Evolutionary conservation across 2,113 vertebrate genomes (phyloP), one percentile per base, ranked within the genome.

Genomic region (Dicrurus megarhynchus): DNA sequence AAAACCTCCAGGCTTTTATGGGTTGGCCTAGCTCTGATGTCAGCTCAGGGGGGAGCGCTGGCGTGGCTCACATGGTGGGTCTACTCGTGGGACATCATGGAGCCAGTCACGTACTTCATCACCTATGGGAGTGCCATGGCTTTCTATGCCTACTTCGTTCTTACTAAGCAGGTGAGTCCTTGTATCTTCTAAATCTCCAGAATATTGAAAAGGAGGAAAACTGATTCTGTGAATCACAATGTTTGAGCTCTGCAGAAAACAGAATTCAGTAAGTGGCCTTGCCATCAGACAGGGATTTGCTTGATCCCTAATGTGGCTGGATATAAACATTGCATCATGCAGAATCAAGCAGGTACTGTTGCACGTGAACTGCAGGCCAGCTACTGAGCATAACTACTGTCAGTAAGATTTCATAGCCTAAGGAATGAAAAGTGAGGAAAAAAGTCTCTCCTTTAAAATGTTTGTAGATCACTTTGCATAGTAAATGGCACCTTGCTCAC

Each of bases 21-120:
- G 99, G 84, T 91, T 4, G 99, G 99, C 49, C 79, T 99, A 95
- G 99, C 99, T 4, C 77, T 99, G 95, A 93, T 99, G 90, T 99
- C 99, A 0, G 91, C 98, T 10, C 99, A 99, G 95, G 99, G 99
- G 1, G 99, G 99, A 16, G 99, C 98, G 0, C 30, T 99, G 98
- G 99, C 98, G 0, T 99, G 99, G 99, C 98, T 99, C 67, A 99
- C 99, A 0, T 99, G 99, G 99, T 99, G 99, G 99, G 99, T 99
- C 47, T 99, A 99, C 73, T 99, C 99, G 0, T 99, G 99, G 99
- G 99, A 99, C 49, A 98, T 99, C 95, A 99, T 99, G 98, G 99
- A 99, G 80, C 99, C 99, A 0, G 99, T 99, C 68, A 99, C 99
- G 0, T 99, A 99, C 95, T 99, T 99, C 97, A 98, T 99, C 97